phyloP scores from a whole-genome alignment of 2,113 vertebrate genomes.

The Engystomops pustulosus region DNA sequence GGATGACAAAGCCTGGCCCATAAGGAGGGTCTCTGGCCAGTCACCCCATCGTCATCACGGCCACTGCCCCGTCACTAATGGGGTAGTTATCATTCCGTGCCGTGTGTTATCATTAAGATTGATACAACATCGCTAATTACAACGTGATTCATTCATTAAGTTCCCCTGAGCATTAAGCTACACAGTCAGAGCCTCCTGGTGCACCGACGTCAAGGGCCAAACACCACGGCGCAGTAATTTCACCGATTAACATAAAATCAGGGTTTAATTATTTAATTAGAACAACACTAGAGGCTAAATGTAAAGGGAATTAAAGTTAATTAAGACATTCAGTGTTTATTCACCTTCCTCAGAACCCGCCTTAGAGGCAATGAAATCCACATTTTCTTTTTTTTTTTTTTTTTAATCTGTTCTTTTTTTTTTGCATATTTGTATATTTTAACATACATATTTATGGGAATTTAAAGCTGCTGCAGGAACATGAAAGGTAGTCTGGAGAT shows the following conservation, averaged over 20 bases:
- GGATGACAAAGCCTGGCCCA: not conserved
- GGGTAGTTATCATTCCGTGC: not conserved
- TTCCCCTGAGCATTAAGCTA: no score
- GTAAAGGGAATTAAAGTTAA: not conserved
- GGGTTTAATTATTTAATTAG: not conserved
- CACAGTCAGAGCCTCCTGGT: not conserved
- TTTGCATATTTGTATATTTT: no score
- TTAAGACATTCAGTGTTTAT: no score
- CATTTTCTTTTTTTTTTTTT: no score
- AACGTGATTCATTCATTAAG: not conserved
- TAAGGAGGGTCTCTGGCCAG: not conserved
- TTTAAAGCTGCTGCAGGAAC: no score
- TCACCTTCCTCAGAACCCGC: no score
- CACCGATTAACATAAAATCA: not conserved
- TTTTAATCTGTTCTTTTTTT: no score
- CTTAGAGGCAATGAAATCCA: no score
- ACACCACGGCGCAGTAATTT: no score
- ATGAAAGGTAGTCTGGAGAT: no score
- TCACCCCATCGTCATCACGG: not conserved
- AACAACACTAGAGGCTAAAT: not conserved
- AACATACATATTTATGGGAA: no score
- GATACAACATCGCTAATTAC: not conserved
- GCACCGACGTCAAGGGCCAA: no score
- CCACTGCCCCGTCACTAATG: not conserved
- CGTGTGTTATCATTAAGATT: not conserved